A percentile compares a stretch with the other conserved stretches of the same genome.
Evolutionary conservation across 2,888 invertebrate species (phyloP).

Genomic region (Hypsopygia costalis): DNA sequence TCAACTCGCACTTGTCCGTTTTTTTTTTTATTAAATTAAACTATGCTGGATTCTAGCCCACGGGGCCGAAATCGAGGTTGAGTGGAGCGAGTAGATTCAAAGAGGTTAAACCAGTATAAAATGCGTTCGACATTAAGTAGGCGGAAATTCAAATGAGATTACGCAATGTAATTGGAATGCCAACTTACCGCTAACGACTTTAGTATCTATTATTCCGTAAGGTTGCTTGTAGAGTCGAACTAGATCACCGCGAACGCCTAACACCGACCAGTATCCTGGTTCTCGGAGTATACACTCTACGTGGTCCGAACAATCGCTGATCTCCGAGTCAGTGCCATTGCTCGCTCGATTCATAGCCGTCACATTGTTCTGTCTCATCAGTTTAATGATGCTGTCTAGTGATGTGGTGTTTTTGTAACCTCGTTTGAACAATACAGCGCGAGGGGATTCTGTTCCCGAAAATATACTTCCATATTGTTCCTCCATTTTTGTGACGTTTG

Average conservation of each 20-base stretch:
- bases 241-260: constrained; percentile 64
- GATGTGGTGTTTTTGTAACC: constrained; percentile 62
- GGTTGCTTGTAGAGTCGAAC: constrained; percentile 40
- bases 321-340: constrained; percentile 23
- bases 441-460: constrained; percentile 56
- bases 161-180: too few relatives aligned
- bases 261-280: constrained; percentile 47
- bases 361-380: constrained; percentile 66
- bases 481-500: constrained; percentile 55
- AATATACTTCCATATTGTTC: constrained; percentile 51
- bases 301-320: constrained; percentile 32
- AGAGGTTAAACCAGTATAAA: too few relatives aligned
- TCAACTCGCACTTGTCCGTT: too few relatives aligned
- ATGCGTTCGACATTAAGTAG: too few relatives aligned
- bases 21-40: too few relatives aligned
- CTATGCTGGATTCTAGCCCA: too few relatives aligned
- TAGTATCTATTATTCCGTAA: constrained; percentile 80
- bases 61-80: too few relatives aligned
- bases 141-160: too few relatives aligned
- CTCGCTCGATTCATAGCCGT: constrained; percentile 44
- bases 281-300: constrained; percentile 48
- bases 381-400: constrained; percentile 49
- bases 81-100: too few relatives aligned
- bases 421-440: constrained; percentile 54
- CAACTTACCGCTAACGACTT: constrained; percentile 68